These are phyloP conservation scores for Silurus aristotelis DNA, from an alignment of 2,797 vertebrate species.

Conservation along the genomic window DNA sequence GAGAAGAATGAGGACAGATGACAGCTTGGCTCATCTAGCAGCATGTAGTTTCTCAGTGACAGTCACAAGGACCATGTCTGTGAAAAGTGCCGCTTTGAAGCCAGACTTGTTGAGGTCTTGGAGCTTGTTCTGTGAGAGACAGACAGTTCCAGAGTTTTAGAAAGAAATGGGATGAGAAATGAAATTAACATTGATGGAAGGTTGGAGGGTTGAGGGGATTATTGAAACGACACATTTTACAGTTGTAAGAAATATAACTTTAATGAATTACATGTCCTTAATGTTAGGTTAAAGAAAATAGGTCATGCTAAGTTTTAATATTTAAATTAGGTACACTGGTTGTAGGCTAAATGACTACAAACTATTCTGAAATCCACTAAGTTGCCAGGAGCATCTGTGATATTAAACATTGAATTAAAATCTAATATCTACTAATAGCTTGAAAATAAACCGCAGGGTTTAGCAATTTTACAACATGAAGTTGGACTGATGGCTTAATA, in stretches of 20 bases:
- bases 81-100: too few relatives aligned
- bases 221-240: neutral
- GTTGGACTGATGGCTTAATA: neutral
- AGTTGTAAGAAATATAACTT: neutral
- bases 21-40: too few relatives aligned
- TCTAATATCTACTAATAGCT: neutral
- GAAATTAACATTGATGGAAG: neutral
- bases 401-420: neutral
- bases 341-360: neutral
- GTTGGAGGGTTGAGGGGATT: neutral
- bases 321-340: neutral
- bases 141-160: too few relatives aligned
- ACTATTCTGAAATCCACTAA: neutral
- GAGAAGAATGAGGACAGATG: too few relatives aligned
- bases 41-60: too few relatives aligned
- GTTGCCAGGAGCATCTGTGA: neutral
- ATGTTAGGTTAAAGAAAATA: neutral
- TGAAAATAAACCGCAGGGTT: neutral
- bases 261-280: neutral
- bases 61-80: too few relatives aligned
- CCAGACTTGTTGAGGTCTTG: too few relatives aligned
- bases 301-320: neutral
- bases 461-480: neutral
- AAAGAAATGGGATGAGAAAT: too few relatives aligned
- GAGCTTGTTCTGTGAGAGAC: too few relatives aligned